Conservation (phyloP, 2,797 vertebrate genomes). For the Myiotriccus ornatus region DNA sequence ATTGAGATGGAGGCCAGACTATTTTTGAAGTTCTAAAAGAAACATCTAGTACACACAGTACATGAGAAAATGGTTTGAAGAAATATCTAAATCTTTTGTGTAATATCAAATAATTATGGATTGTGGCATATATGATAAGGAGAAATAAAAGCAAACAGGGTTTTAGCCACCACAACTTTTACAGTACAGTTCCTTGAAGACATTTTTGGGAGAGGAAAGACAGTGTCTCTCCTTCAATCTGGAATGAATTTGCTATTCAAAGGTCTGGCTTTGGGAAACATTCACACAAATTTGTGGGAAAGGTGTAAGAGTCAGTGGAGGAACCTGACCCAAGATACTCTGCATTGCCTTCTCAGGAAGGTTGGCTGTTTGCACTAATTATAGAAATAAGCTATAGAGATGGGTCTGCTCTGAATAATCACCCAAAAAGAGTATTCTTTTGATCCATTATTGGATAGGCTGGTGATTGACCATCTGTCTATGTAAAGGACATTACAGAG, state of each 20-base stretch:
- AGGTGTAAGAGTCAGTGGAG: neutral
- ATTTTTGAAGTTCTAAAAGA: constrained; percentile 1
- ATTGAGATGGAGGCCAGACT: neutral
- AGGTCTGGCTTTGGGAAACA: neutral
- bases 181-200: neutral
- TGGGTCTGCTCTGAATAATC: neutral
- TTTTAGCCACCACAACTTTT: neutral
- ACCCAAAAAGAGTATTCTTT: neutral
- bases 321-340: neutral
- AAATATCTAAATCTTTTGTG: neutral
- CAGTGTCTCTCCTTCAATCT: neutral
- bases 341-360: neutral
- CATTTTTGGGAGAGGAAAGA: neutral
- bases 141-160: neutral
- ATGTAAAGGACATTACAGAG: neutral
- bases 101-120: neutral
- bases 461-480: neutral
- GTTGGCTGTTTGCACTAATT: neutral
- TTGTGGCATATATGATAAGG: fast-evolving
- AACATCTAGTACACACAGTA: neutral
- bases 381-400: neutral
- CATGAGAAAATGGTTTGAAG: neutral
- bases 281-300: neutral
- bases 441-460: neutral
- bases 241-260: neutral